Conservation (phyloP, 2,797 vertebrate genomes). For the Arrhamphus sclerolepis region DNA sequence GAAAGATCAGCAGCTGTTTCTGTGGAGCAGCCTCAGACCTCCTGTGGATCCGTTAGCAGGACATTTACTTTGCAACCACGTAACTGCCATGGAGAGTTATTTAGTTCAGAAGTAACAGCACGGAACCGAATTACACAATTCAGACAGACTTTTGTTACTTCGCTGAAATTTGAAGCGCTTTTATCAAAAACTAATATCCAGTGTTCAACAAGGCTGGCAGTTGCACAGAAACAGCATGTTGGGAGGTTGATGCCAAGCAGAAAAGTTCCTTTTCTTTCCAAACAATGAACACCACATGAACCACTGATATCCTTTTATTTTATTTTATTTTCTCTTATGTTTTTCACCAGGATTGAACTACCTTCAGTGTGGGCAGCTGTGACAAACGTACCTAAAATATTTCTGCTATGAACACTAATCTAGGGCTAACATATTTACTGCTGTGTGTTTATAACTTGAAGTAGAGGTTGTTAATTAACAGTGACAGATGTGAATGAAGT, state of each 20-base stretch:
- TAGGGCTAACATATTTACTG: constrained; percentile 15
- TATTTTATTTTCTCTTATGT: no score
- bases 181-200: constrained; percentile 11
- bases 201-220: background rate
- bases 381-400: constrained; percentile 3
- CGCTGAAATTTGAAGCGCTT: constrained; percentile 2
- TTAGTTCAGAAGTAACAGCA: constrained; percentile 30
- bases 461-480: constrained; percentile 18
- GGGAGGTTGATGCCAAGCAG: constrained; percentile 16
- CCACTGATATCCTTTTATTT: background rate
- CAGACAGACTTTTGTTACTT: background rate
- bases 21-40: constrained; percentile 42
- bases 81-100: constrained; percentile 25
- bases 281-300: background rate
- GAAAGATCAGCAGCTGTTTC: constrained; percentile 51
- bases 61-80: constrained; percentile 9
- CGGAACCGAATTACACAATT: constrained; percentile 12
- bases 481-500: constrained; percentile 17
- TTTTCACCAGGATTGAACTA: background rate
- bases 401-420: constrained; percentile 3
- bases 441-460: constrained; percentile 18
- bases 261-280: background rate
- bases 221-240: constrained; percentile 2
- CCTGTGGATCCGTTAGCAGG: constrained; percentile 17
- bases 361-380: constrained; percentile 33